Evolutionary conservation across 1,140 invertebrate species (phyloP).

Genomic region (Cyrtorhinus lividipennis): DNA sequence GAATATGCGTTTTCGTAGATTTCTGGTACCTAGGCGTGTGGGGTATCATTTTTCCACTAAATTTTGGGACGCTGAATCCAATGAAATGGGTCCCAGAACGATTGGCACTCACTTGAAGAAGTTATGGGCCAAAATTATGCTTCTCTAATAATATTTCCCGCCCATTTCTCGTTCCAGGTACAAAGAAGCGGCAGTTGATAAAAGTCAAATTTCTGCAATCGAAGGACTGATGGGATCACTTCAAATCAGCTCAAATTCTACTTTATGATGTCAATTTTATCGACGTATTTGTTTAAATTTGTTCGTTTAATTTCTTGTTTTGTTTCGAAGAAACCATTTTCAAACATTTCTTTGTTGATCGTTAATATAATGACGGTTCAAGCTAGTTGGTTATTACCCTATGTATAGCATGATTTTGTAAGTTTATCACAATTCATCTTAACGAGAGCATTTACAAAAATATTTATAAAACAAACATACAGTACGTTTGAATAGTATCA

Average conservation of each 20-base stretch:
- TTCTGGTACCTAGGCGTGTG: no score
- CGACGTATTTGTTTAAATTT: not conserved
- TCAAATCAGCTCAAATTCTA: not conserved
- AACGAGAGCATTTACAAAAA: constrained; percentile 1
- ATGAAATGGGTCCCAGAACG: no score
- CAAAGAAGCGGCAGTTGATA: not conserved
- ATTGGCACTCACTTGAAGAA: no score
- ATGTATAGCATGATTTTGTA: not conserved
- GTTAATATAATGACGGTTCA: not conserved
- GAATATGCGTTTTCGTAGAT: no score
- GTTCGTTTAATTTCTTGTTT: not conserved
- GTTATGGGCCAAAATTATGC: no score
- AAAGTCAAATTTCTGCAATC: not conserved
- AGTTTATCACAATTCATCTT: not conserved
- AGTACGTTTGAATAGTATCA: no score
- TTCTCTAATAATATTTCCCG: no score
- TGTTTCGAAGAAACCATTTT: not conserved
- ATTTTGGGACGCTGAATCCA: no score
- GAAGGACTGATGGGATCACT: not conserved
- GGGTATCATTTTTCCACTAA: no score
- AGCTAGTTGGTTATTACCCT: not conserved
- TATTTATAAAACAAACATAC: not conserved
- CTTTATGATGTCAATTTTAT: not conserved
- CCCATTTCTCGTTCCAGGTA: not conserved
- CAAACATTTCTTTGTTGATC: not conserved